phyloP scores from a whole-genome alignment of 2,113 vertebrate genomes.

The Grus americana region DNA sequence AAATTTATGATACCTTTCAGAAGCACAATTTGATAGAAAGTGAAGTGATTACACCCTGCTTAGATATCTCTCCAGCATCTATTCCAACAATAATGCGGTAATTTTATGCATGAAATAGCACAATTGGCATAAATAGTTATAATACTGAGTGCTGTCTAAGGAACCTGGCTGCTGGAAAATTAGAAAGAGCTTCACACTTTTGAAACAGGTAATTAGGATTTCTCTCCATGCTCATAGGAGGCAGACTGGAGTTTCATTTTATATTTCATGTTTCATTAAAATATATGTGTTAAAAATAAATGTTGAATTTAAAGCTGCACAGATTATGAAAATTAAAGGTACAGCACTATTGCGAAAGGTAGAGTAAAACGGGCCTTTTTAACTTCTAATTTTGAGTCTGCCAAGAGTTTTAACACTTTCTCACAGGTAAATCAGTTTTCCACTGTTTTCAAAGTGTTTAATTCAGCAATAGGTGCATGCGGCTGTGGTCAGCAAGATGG shows the following conservation, averaged over 20 bases:
- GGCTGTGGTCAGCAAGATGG: background rate
- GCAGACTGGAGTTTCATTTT: constrained; percentile 75
- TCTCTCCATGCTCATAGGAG: constrained; percentile 77
- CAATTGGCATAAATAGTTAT: constrained; percentile 87
- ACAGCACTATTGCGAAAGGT: background rate
- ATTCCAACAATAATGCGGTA: constrained; percentile 84
- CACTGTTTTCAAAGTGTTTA: constrained; percentile 47
- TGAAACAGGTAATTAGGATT: constrained; percentile 84
- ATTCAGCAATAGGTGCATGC: constrained; percentile 34
- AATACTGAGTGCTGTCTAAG: constrained; percentile 82
- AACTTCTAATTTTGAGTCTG: constrained; percentile 42
- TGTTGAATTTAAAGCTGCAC: constrained; percentile 71
- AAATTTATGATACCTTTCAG: constrained; percentile 86
- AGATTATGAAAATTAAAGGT: constrained; percentile 75
- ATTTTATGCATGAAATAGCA: constrained; percentile 89
- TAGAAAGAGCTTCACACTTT: constrained; percentile 81
- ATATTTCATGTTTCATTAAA: constrained; percentile 82
- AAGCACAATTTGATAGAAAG: constrained; percentile 85
- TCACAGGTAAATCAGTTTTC: constrained; percentile 42
- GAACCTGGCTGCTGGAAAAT: constrained; percentile 83
- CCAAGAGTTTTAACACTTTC: constrained; percentile 5
- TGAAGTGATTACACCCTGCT: constrained; percentile 84
- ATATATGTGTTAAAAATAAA: constrained; percentile 81
- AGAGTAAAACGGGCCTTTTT: background rate
- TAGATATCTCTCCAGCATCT: constrained; percentile 83